Evolutionary conservation across 2,113 vertebrate genomes (phyloP).

Genomic region (Anhinga anhinga): DNA sequence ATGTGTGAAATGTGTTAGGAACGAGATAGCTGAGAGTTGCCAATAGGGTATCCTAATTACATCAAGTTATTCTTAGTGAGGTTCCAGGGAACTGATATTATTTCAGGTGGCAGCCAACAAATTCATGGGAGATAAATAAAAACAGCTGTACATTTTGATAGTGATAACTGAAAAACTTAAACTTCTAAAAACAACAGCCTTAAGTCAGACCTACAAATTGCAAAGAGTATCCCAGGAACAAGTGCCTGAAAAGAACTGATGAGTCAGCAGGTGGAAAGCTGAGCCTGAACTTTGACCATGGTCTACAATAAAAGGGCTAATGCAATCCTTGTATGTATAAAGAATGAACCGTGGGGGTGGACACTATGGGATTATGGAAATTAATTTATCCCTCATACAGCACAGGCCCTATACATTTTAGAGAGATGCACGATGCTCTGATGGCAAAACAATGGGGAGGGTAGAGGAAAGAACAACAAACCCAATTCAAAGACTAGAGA

Average conservation of each 20-base stretch:
- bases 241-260: not conserved
- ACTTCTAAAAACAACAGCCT: not conserved
- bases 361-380: not conserved
- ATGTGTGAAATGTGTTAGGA: not conserved
- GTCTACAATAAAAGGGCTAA: not conserved
- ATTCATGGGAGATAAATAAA: not conserved
- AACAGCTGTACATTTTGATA: not conserved
- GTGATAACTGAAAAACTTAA: not conserved
- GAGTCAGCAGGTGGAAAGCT: not conserved
- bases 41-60: not conserved
- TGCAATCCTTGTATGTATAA: not conserved
- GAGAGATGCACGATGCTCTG: accelerated
- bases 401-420: not conserved
- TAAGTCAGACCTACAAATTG: not conserved
- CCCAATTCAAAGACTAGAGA: not conserved
- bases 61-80: not conserved
- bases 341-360: not conserved
- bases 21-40: not conserved
- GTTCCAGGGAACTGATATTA: not conserved
- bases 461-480: not conserved
- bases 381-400: not conserved
- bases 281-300: accelerated
- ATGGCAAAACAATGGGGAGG: not conserved
- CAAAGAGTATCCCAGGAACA: not conserved
- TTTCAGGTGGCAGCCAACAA: not conserved